These are phyloP conservation scores for Calephelis perditalis DNA, from an alignment of 2,888 invertebrate genomes.

Conservation along the genomic window DNA sequence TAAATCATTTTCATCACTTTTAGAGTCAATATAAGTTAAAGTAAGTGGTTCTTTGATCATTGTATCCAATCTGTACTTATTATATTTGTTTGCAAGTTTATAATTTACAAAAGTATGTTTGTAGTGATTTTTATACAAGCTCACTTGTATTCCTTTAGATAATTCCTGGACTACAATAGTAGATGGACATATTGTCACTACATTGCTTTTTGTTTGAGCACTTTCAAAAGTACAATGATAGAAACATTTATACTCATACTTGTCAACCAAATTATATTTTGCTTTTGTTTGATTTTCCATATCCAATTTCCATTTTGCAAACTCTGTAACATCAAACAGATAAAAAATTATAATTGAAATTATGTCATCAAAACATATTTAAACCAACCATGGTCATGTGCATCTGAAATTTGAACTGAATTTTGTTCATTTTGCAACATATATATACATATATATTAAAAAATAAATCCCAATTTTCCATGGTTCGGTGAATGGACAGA, in stretches of 20 bases:
- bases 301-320: slow-evolving; percentile 44
- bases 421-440: no score
- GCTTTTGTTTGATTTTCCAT: slow-evolving; percentile 39
- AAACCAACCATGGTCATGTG: no score
- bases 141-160: slow-evolving; percentile 45
- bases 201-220: slow-evolving; percentile 12
- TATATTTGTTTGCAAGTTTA: slow-evolving; percentile 33
- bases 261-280: slow-evolving; percentile 41
- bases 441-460: no score
- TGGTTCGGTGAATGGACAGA: no score
- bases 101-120: slow-evolving; percentile 39
- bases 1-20: slow-evolving; percentile 33
- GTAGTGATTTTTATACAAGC: slow-evolving; percentile 45
- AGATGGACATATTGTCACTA: slow-evolving; percentile 44
- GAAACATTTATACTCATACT: slow-evolving; percentile 35
- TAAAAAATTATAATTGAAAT: no score
- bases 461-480: no score
- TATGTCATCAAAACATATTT: no score
- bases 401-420: no score
- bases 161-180: slow-evolving; percentile 40
- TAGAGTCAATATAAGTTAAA: slow-evolving; percentile 22
- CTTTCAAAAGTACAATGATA: slow-evolving; percentile 42
- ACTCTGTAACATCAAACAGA: slow-evolving; percentile 44
- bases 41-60: slow-evolving; percentile 33
- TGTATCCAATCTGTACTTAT: slow-evolving; percentile 38